phyloP scores from a whole-genome alignment of 2,888 invertebrate genomes.

The Nephrotoma appendiculata region DNA sequence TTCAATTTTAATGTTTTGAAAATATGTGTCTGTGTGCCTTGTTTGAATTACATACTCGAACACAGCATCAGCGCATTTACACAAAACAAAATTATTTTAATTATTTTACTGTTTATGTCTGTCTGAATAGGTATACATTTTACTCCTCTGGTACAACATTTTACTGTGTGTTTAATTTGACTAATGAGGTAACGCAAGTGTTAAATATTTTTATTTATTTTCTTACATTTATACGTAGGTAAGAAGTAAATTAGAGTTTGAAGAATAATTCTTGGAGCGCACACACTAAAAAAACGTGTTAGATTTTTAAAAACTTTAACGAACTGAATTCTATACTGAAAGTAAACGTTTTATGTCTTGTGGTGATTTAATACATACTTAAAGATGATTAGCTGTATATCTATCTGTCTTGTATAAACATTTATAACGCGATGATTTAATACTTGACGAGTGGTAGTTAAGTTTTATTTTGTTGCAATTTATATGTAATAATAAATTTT shows the following conservation, averaged over 20 bases:
- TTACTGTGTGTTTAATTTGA: slow-evolving; percentile 1
- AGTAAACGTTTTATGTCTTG: background rate
- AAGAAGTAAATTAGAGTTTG: background rate
- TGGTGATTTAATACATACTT: background rate
- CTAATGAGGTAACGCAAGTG: slow-evolving; percentile 2
- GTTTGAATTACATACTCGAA: background rate
- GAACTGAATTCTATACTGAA: background rate
- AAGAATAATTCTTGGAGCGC: background rate
- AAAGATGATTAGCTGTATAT: background rate
- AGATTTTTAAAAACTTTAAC: background rate
- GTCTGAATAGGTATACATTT: background rate
- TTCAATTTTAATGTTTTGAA: slow-evolving; percentile 1
- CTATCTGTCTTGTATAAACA: background rate
- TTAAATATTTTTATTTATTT: background rate
- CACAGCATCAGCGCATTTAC: background rate
- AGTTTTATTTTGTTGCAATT: background rate
- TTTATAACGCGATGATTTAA: background rate
- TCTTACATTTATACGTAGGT: background rate
- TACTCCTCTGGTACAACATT: background rate
- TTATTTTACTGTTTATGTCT: background rate
- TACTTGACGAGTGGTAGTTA: background rate
- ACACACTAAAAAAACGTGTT: background rate
- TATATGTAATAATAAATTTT: background rate
- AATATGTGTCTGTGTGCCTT: background rate
- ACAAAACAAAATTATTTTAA: background rate